These are phyloP conservation scores for Malacoctenus gilli DNA, from an alignment of 2,797 vertebrate genomes.

Conservation along the genomic window DNA sequence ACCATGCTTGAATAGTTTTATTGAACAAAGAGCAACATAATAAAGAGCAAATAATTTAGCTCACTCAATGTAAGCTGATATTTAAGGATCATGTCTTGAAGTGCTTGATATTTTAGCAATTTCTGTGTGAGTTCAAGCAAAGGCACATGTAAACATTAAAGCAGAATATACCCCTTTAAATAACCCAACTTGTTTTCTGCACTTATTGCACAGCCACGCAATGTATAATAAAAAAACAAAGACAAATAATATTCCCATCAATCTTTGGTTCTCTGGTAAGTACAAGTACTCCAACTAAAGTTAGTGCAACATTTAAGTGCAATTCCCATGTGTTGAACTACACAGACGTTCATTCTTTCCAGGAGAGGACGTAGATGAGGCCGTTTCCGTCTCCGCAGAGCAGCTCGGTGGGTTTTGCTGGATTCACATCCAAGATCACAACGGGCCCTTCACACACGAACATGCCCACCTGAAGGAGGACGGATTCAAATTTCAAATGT, in stretches of 20 bases:
- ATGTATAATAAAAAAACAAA: not conserved
- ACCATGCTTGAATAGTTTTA: too few relatives aligned
- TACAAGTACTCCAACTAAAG: not conserved
- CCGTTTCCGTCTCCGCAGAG: constrained; percentile 84
- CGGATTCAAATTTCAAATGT: not conserved
- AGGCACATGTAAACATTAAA: constrained; percentile 26
- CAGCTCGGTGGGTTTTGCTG: constrained; percentile 65
- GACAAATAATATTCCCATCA: not conserved
- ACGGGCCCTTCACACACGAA: constrained; percentile 85
- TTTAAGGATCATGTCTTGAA: not conserved
- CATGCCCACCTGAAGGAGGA: constrained; percentile 80
- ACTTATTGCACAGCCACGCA: not conserved
- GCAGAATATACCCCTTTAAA: not conserved
- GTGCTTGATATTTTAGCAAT: constrained; percentile 16
- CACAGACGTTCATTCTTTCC: constrained; percentile 60
- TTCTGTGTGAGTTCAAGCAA: constrained; percentile 20
- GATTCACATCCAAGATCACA: constrained; percentile 79
- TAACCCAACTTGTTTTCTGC: not conserved
- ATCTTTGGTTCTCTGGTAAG: constrained; percentile 12
- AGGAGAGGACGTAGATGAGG: constrained; percentile 84
- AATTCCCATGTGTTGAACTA: not conserved
- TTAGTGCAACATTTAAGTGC: not conserved
- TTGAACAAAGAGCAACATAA: too few relatives aligned
- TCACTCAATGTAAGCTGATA: not conserved
- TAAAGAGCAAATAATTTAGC: not conserved